Base-by-base conservation (phyloP, 2,888 invertebrate genomes). In the Drosophila paranaensis region DNA sequence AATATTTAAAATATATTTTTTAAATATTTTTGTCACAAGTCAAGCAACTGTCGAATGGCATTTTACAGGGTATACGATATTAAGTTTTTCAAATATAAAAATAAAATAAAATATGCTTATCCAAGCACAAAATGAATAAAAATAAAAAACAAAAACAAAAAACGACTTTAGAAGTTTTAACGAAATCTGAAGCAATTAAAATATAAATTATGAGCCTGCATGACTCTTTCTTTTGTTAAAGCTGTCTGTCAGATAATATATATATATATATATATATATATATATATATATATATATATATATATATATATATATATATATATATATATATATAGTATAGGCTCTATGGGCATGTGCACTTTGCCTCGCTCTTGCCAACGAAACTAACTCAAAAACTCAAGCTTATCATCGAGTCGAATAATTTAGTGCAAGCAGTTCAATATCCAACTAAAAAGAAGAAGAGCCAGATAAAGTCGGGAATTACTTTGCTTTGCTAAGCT, bases 351-450 rank as follows among this genome's bases (percentile, higher is more conserved):
- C 13, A 67, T 55, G 30, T 48, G 48, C 53, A 54, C 42, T 54
- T 39, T 48, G n/a, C 5, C n/a, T 43, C 30, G 14, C 20, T 42
- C 45, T 46, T 60, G 55, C 14, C 25, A 39, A 39, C 42, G 33
- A 51, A 60, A 11, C 35, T 46, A 46, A 16, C 27, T 42, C 53
- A n/a, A n/a, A 33, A 25, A 55, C 20, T 61, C 30, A 33, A 33
- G 30, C 6, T 8, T 39, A 43, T 46, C 50, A 73, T 82, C 68
- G 85, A 82, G 40, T 62, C 71, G 67, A 67, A 82, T 78, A 78
- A 78, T 75, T 86, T 74, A 86, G 74, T 86, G 74, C 78, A 86
- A 71, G 76, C 73, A 76, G 64, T 81, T 73, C 70, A 73, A 77
- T 71, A 72, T 71, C 69, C 67, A 61, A 43, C 33, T 33, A 35